Base-by-base conservation (phyloP, 2,888 invertebrate genomes). In the Adela reaumurella region DNA sequence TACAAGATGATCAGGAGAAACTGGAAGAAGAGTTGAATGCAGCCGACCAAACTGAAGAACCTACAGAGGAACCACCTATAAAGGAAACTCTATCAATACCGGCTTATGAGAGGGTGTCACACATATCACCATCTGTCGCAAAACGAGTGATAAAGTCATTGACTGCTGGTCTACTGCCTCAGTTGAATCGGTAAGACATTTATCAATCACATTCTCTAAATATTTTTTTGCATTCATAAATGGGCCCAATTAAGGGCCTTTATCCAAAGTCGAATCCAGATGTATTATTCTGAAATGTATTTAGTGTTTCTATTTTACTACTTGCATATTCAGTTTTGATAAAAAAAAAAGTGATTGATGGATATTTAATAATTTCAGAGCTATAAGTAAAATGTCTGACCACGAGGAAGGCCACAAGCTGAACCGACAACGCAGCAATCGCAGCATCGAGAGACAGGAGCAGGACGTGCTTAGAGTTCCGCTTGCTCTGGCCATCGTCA, bases 391-490 rank as follows among this genome's bases (percentile, higher is more conserved):
- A 57, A 59, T 88, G 65, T 88, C 89, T 0, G 84, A 83, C 6
- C 86, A 87, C 55, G 93, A 93, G 56, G 81, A 73, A 24, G 87
- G 87, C 11, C 93, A 94, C 63, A 92, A 92, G 61, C 68, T 89
- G 1, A 92, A 92, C 62, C 83, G 88, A 2, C 87, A n/a, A n/a
- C 86, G 49, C 83, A 82, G 28, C 81, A 81, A 2, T 82, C 14
- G 14, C 35, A 35, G 85, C 18, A 68, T 81, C 8, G 88, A 88
- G 58, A 85, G 89, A n/a, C 96, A 97, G 63, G 89, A 92, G 59
- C 92, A 95, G 54, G 96, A 97, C 61, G 86, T 96, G 57, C 76
- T 92, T 53, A 82, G 94, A 46, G 91, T 97, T 6, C 97, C 98
- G 0, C 88, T 99, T 51, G 95, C 96, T 0, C 70, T 97, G 49